Base-by-base conservation (phyloP, 2,113 vertebrate genomes). In the Synchiropus splendidus region DNA sequence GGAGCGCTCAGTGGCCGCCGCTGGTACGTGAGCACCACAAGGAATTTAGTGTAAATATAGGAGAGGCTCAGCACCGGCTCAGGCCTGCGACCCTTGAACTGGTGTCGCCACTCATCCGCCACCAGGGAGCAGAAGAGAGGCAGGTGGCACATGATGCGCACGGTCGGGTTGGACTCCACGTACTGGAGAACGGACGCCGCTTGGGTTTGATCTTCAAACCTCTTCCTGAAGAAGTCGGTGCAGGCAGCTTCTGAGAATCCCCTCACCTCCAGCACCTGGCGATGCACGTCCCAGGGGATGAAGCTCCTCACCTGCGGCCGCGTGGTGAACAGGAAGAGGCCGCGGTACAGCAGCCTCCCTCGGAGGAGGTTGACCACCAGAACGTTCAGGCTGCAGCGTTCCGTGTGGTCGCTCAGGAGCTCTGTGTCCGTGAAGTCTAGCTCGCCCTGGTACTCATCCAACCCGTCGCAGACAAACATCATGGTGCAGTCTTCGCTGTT, bases 61-160 rank as follows among this genome's bases (percentile, higher is more conserved):
- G 83, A 80, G 48, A 84, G 42, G 48, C 67, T 48, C 13, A 18
- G n/a, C n/a, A n/a, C n/a, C n/a, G n/a, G n/a, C n/a, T n/a, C 59
- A 12, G 80, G 79, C n/a, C 74, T 56, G 45, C 51, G 1, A 2
- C 54, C 58, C 9, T 27, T 48, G 27, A 80, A 74, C 2, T 56
- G 1, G 5, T 2, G 41, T 52, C 68, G 48, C 10, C 62, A 65
- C 48, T 74, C 58, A 10, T 56, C 35, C 1, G 66, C 70, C 39
- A 80, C 55, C 33, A 85, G 37, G 6, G 70, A 74, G 66, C 81
- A 84, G 52, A 86, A 85, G 48, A 79, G 18, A 1, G 85, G 85
- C 42, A 80, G 50, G 47, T 83, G 72, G 59, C 85, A 85, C 85
- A 86, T 84, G 46, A 81, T 67, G 42, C 58, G 51, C 12, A 86